A percentile compares a stretch with the other conserved stretches of the same genome.
These are phyloP conservation scores for Branchipolynoe longqiensis DNA, from an alignment of 2,888 invertebrate genomes.

Conservation along the genomic window DNA sequence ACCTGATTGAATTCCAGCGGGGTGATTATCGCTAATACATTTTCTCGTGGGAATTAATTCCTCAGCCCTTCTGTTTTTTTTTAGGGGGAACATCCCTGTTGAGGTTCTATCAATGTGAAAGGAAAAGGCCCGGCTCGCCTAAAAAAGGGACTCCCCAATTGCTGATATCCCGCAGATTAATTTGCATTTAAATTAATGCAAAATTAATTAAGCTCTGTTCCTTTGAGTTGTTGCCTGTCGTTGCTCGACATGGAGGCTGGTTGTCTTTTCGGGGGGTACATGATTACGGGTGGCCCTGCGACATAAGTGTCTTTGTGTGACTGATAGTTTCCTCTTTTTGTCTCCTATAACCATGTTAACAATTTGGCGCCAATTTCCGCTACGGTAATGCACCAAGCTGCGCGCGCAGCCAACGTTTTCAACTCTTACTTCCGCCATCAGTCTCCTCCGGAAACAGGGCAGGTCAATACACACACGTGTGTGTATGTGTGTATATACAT, in stretches of 20 bases:
- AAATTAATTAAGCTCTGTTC: slow-evolving; percentile 36
- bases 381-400: no score
- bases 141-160: not conserved
- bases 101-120: slow-evolving; percentile 15
- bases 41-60: slow-evolving; percentile 40
- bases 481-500: no score
- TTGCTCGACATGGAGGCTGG: not conserved
- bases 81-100: not conserved
- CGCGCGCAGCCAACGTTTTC: no score
- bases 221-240: not conserved
- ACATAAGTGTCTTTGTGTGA: no score
- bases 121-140: slow-evolving; percentile 3
- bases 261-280: slow-evolving; percentile 3
- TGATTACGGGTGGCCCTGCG: not conserved
- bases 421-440: no score
- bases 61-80: not conserved
- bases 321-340: not conserved
- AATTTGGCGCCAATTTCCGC: not conserved
- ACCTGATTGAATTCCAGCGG: slow-evolving; percentile 12
- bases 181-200: slow-evolving; percentile 50
- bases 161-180: slow-evolving; percentile 49
- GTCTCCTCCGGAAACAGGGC: no score
- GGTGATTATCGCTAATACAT: slow-evolving; percentile 28
- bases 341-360: not conserved
- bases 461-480: no score